These are phyloP conservation scores for Stigmatopora argus DNA, from an alignment of 2,113 vertebrate genomes.

Conservation along the genomic window DNA sequence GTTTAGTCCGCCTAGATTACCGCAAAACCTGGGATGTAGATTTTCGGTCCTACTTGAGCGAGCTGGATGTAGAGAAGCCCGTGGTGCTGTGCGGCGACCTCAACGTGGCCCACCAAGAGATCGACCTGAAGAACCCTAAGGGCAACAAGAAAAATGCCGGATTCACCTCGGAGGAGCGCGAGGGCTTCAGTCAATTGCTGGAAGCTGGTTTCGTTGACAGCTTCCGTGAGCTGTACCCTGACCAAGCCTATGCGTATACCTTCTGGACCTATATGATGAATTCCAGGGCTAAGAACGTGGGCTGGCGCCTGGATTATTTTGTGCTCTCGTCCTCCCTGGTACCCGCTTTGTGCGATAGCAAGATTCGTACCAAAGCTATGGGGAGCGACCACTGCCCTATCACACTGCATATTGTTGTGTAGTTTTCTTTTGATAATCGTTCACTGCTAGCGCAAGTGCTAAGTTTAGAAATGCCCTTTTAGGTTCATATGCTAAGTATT, in stretches of 20 bases:
- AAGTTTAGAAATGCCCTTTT: not conserved
- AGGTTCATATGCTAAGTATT: conserved; percentile 19
- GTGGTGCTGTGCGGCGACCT: conserved; percentile 86
- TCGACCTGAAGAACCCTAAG: conserved; percentile 86
- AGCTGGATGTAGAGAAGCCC: conserved; percentile 77
- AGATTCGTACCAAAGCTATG: conserved; percentile 80
- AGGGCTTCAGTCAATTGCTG: conserved; percentile 78
- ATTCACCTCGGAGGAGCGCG: conserved; percentile 81
- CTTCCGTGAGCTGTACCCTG: conserved; percentile 82
- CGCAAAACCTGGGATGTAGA: conserved; percentile 85
- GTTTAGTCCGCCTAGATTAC: conserved; percentile 82
- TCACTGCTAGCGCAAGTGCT: conserved; percentile 14
- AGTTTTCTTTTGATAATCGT: conserved; percentile 24
- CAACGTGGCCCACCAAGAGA: conserved; percentile 86
- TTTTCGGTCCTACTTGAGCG: conserved; percentile 76
- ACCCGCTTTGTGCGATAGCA: conserved; percentile 80
- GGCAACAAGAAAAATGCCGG: conserved; percentile 86
- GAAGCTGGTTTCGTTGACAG: conserved; percentile 76
- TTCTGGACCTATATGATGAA: conserved; percentile 97
- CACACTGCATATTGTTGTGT: conserved; percentile 77
- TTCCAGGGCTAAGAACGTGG: conserved; percentile 80
- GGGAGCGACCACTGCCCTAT: conserved; percentile 91
- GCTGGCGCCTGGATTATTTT: conserved; percentile 90
- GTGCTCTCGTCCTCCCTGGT: conserved; percentile 76
- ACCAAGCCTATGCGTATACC: conserved; percentile 77